Base-by-base conservation (phyloP, 2,888 invertebrate genomes). In the Brachynemurus nebulosus region DNA sequence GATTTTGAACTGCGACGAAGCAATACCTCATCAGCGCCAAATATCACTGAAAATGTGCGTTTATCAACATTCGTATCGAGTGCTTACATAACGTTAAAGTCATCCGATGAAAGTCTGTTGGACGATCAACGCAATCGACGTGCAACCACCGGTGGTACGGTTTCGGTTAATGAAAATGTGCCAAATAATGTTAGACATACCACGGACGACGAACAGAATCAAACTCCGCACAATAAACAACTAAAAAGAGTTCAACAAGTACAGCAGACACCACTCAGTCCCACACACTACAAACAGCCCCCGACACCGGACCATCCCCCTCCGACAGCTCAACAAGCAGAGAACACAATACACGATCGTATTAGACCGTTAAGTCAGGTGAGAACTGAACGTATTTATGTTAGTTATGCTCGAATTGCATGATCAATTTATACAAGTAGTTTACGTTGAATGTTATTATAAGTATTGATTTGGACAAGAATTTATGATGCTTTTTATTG, bases 281-380 rank as follows among this genome's bases (percentile, higher is more conserved):
- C 92, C 16, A 86, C 89, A 39, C 86, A 89, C 60, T 91, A 91
- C 57, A 76, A 79, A 42, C 91, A 92, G 64, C 91, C 92, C 9
- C 89, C 92, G 8, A 93, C 92, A 9, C 92, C 92, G 0, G 91
- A 92, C 54, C 91, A 91, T 66, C 91, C 92, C 3, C 92, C 93
- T 2, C 93, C 93, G 0, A 82, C 89, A 8, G 89, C 92, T 3
- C 73, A 77, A 56, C 88, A 90, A 54, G 92, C 93, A 0, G 86
- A 89, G 65, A 79, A 78, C 63, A 81, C 84, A 57, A 93, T 93
- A 56, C 85, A 89, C 59, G 86, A 89, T 60, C 77, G 86, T 65
- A 91, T 93, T 57, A 74, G 88, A 57, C 90, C 90, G 16, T 66
- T 89, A 46, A 88, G 86, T 68, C 86, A 89, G 82, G 91, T 91